phyloP scores from a whole-genome alignment of 2,113 vertebrate genomes.

The Maylandia zebra region DNA sequence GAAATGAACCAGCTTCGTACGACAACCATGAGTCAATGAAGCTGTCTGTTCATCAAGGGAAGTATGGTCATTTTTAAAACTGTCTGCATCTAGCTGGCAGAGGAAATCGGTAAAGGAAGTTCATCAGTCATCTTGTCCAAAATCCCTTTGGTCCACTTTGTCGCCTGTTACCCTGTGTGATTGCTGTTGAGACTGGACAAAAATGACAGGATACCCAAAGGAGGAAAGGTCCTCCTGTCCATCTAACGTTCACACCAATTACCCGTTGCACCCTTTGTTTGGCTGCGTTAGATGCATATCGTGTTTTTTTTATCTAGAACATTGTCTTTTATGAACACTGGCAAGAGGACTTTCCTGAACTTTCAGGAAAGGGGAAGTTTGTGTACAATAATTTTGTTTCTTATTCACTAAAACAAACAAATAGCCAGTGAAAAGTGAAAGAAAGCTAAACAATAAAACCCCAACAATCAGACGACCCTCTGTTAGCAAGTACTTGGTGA shows the following conservation, averaged over 20 bases:
- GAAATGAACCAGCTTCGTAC: background rate
- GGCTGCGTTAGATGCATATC: background rate
- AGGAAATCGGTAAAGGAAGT: background rate
- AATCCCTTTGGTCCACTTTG: background rate
- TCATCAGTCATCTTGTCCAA: background rate
- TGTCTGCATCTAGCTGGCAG: background rate
- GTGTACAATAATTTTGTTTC: background rate
- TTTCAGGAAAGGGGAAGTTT: background rate
- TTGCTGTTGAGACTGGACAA: background rate
- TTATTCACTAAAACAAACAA: background rate
- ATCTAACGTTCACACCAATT: background rate
- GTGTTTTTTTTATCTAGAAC: background rate
- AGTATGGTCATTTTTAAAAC: background rate
- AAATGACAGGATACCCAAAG: background rate
- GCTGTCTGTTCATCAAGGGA: background rate
- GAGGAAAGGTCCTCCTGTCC: background rate
- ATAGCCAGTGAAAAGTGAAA: background rate
- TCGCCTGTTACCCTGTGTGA: background rate
- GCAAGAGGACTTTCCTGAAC: background rate
- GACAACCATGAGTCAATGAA: slow-evolving; percentile 7
- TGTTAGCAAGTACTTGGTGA: background rate
- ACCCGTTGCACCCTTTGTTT: background rate
- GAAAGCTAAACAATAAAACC: background rate
- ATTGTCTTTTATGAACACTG: background rate
- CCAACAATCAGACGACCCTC: background rate